Evolutionary conservation across 2,797 vertebrate species (phyloP).

Genomic region (Leucoraja ocellata): DNA sequence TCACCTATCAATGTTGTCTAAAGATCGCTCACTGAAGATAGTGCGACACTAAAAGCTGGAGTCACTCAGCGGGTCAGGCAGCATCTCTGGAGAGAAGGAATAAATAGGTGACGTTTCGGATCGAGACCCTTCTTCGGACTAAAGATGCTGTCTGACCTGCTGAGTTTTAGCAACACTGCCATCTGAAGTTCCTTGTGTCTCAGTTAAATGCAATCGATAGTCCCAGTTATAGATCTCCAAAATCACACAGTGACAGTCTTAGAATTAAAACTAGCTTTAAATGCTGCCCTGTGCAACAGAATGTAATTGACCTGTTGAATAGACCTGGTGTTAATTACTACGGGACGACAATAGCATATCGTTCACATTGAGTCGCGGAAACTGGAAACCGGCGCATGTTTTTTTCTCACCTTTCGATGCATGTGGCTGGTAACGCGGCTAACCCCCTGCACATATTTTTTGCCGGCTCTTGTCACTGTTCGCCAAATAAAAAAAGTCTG

Average conservation of each 20-base stretch:
- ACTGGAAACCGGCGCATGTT: background rate
- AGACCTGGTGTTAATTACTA: background rate
- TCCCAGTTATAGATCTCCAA: background rate
- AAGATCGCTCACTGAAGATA: no score
- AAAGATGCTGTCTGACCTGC: no score
- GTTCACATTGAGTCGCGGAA: no score
- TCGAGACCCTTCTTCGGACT: no score
- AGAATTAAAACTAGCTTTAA: background rate
- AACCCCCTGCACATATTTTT: slow-evolving; percentile 86
- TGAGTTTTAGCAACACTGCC: no score
- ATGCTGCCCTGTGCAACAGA: background rate
- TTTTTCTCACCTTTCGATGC: slow-evolving; percentile 76
- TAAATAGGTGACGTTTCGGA: no score
- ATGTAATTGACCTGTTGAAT: background rate
- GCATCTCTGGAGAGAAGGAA: no score
- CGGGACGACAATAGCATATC: background rate
- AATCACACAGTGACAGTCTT: background rate
- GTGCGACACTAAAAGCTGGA: no score
- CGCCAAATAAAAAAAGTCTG: background rate
- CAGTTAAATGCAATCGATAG: background rate
- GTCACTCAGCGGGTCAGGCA: no score
- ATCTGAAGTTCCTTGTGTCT: no score
- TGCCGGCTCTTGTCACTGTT: slow-evolving; percentile 19
- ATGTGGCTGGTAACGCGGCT: slow-evolving; percentile 78
- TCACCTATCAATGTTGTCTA: no score